Base-by-base conservation (phyloP, 2,797 vertebrate species). In the Gouania willdenowi region DNA sequence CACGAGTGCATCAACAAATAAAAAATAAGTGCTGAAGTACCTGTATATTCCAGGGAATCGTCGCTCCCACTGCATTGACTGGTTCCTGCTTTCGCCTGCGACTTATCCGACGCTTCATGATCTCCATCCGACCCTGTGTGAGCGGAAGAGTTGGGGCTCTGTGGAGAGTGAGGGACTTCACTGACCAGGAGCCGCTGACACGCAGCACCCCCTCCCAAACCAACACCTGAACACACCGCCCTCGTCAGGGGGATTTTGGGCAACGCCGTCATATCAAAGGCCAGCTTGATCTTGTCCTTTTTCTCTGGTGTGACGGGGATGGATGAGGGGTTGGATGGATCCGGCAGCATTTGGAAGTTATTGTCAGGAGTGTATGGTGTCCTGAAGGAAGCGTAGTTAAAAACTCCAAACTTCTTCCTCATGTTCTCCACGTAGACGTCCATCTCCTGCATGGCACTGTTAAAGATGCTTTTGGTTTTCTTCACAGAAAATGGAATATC, bases 371-470 rank as follows among this genome's bases (percentile, higher is more conserved):
- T 94, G 81, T 98, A 98, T 0, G 94, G 93, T 6, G 95, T 98
- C 87, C 96, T 88, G 79, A 98, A 98, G 29, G 93, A 92, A 54
- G 96, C 95, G 3, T 98, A 98, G 79, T 98, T 98, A 82, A 98
- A 98, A 32, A 98, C 92, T 3, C 92, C 92, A 14, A 97, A 96
- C 86, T 92, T 96, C 77, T 94, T 92, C 55, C 87, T 91, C 74
- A 97, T 96, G 85, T 98, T 98, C 75, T 98, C 95, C 56, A 98
- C 96, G 0, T 98, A 98, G 58, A 98, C 93, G 62, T 98, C 95
- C 96, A 98, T 98, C 87, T 98, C 96, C 61, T 98, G 95, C 96
- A 98, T 98, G 84, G 95, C 96, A 75, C 94, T 98, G 83, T 98
- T 98, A 79, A 98, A 98, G 83, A 98, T 98, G 88, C 96, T 98